Conservation (phyloP, 2,113 vertebrate species). For the Labeo rohita region DNA sequence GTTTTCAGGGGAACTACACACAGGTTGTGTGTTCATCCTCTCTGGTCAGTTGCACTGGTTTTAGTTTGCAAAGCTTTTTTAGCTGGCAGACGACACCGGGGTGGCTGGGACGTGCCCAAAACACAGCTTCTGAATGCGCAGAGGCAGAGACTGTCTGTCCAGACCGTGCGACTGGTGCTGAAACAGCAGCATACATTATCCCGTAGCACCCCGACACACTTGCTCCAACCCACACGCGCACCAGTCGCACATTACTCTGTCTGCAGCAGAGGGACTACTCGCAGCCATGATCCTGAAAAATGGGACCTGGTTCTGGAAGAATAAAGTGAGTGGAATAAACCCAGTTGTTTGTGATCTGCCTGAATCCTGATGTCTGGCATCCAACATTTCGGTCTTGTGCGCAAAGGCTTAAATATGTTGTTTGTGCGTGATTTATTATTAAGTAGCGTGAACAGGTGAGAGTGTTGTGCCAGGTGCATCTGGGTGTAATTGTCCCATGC, state of each 20-base stretch:
- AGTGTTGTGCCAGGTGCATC: background rate
- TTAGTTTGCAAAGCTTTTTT: slow-evolving; percentile 26
- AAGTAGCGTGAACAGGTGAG: slow-evolving; percentile 10
- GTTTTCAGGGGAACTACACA: background rate
- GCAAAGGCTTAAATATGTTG: background rate
- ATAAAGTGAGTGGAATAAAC: slow-evolving; percentile 52
- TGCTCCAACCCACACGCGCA: slow-evolving; percentile 16
- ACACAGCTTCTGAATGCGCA: slow-evolving; percentile 27
- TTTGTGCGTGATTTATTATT: background rate
- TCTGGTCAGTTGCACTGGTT: background rate
- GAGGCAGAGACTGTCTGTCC: slow-evolving; percentile 27
- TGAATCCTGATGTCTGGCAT: background rate
- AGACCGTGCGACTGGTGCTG: slow-evolving; percentile 44
- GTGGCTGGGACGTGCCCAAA: slow-evolving; percentile 28
- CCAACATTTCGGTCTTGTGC: background rate
- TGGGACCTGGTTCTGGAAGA: slow-evolving; percentile 39
- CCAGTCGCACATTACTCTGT: slow-evolving; percentile 31
- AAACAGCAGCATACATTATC: slow-evolving; percentile 55
- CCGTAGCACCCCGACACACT: background rate
- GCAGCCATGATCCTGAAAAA: slow-evolving; percentile 57
- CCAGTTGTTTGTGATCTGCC: background rate
- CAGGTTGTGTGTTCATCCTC: background rate
- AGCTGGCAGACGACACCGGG: slow-evolving; percentile 26
- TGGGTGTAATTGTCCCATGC: background rate
- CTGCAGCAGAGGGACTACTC: background rate